Conservation (phyloP, 2,888 invertebrate genomes). For the Aporophyla nigra region DNA sequence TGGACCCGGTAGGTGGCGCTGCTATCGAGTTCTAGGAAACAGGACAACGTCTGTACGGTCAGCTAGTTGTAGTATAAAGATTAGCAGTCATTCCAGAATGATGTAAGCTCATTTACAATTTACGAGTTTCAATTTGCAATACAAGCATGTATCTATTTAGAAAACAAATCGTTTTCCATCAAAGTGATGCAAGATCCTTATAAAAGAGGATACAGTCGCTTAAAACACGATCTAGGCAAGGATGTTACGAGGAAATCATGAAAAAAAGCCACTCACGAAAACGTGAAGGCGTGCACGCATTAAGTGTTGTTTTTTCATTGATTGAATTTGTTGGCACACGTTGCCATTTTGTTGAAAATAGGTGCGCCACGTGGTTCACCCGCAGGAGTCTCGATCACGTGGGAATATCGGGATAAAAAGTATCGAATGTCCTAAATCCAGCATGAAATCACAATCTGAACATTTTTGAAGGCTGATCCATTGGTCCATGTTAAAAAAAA, state of each 20-base stretch:
- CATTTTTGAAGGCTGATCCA: too few species aligned
- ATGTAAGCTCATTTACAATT: not conserved
- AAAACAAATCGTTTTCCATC: slow-evolving; percentile 43
- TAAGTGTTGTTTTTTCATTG: slow-evolving; percentile 8
- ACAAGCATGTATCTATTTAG: slow-evolving; percentile 33
- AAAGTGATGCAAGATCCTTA: slow-evolving; percentile 52
- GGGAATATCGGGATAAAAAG: not conserved
- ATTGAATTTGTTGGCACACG: slow-evolving; percentile 1
- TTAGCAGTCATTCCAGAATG: not conserved
- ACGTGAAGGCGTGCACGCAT: slow-evolving; percentile 5
- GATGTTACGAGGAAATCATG: slow-evolving; percentile 52
- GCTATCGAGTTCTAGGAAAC: too few species aligned
- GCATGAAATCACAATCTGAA: not conserved
- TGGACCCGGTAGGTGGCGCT: too few species aligned
- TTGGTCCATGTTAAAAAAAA: too few species aligned
- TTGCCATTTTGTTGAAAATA: slow-evolving; percentile 3
- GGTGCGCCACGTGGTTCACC: too few species aligned
- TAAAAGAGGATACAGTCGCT: slow-evolving; percentile 44
- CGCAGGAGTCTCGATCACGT: not conserved
- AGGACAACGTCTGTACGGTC: too few species aligned
- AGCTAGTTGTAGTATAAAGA: too few species aligned
- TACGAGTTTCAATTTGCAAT: not conserved
- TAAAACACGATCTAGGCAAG: slow-evolving; percentile 58
- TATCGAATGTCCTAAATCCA: not conserved
- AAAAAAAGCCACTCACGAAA: slow-evolving; percentile 40